Conservation (phyloP, 2,797 vertebrate species). For the Syncerus caffer region DNA sequence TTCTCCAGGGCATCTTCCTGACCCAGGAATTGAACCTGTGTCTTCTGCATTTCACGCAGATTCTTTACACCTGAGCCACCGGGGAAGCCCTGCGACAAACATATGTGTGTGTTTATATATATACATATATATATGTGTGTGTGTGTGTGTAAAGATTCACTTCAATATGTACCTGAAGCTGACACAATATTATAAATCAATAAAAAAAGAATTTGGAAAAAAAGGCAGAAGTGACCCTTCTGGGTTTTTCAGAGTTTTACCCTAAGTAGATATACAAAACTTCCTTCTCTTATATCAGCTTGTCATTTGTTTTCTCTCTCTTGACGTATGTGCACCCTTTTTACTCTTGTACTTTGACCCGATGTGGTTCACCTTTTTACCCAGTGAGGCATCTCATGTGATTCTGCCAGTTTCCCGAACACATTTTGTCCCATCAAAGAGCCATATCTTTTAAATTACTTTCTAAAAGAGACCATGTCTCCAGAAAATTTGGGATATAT, state of each 20-base stretch:
- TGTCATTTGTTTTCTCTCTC: not conserved
- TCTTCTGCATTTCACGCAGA: not conserved
- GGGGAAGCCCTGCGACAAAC: not conserved
- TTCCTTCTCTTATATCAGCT: not conserved
- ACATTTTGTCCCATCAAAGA: not conserved
- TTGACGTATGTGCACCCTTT: not conserved
- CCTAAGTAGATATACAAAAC: not conserved
- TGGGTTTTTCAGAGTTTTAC: not conserved
- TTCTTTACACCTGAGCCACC: not conserved
- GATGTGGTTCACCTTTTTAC: not conserved
- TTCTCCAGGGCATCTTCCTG: not conserved
- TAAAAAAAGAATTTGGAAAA: not conserved
- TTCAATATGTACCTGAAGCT: not conserved
- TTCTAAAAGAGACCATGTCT: not conserved
- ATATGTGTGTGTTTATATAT: not conserved
- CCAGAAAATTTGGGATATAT: not conserved
- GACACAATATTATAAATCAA: not conserved
- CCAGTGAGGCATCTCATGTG: not conserved
- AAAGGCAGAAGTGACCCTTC: not conserved
- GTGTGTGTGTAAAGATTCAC: not conserved
- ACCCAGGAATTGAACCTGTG: not conserved
- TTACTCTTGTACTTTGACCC: not conserved
- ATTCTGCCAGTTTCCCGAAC: not conserved
- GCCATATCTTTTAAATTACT: not conserved
- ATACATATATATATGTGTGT: accelerated